Evolutionary conservation across 2,888 invertebrate species (phyloP).

Genomic region (Erynnis tages): DNA sequence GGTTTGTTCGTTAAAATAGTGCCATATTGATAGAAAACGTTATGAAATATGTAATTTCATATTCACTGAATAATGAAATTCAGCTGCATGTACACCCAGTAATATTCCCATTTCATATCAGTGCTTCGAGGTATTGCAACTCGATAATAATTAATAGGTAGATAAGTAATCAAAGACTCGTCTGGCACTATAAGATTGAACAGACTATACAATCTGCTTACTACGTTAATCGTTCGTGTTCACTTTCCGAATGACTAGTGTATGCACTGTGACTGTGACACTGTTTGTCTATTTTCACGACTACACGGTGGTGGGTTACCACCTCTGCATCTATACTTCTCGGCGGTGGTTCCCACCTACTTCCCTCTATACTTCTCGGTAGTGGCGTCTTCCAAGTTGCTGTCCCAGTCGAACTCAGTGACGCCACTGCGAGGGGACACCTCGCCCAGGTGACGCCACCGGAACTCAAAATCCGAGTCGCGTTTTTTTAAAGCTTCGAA

Average conservation of each 20-base stretch:
- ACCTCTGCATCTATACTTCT: slow-evolving; percentile 72
- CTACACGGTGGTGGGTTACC: too few species aligned
- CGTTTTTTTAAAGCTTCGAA: slow-evolving; percentile 90
- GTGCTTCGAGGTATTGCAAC: too few species aligned
- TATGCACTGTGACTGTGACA: slow-evolving; percentile 22
- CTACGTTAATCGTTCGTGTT: slow-evolving; percentile 10
- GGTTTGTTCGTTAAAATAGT: too few species aligned
- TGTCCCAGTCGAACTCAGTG: slow-evolving; percentile 95
- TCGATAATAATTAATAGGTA: too few species aligned
- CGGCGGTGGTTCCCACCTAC: slow-evolving; percentile 78
- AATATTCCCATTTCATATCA: too few species aligned
- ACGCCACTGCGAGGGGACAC: slow-evolving; percentile 87
- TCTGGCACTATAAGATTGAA: too few species aligned
- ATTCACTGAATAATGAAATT: too few species aligned
- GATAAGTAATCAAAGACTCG: too few species aligned
- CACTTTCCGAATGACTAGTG: slow-evolving; percentile 29
- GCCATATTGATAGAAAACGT: too few species aligned
- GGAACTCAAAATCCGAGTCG: slow-evolving; percentile 90
- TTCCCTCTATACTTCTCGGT: slow-evolving; percentile 73
- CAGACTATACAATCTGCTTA: too few species aligned
- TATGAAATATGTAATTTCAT: too few species aligned
- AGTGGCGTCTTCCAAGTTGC: slow-evolving; percentile 87
- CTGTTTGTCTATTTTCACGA: neutral
- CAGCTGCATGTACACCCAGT: too few species aligned
- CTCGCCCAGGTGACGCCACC: slow-evolving; percentile 92